A percentile compares a stretch with the other conserved stretches of the same genome.
Evolutionary conservation across 1,140 invertebrate genomes (phyloP).

Genomic region (Pemphigus obesinymphae): DNA sequence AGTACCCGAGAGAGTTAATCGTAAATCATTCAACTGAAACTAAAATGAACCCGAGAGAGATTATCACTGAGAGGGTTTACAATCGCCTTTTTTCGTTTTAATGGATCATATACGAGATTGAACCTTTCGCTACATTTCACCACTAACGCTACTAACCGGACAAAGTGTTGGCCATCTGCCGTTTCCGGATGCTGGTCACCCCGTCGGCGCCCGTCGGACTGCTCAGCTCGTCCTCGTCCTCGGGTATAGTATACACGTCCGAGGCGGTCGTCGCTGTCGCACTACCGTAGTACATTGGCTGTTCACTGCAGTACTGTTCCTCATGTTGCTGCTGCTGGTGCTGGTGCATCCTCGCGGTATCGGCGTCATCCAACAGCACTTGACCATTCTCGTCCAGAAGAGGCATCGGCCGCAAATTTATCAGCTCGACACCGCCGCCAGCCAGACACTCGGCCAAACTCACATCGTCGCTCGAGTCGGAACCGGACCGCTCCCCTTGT

Average conservation of each 20-base stretch:
- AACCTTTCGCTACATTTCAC: too few relatives aligned
- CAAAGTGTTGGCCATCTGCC: constrained; percentile 45
- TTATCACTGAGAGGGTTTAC: too few relatives aligned
- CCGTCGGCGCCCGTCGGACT: constrained; percentile 54
- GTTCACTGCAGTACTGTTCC: constrained; percentile 29
- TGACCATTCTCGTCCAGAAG: constrained; percentile 23
- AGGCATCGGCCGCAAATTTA: constrained; percentile 19
- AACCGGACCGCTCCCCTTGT: constrained; percentile 25
- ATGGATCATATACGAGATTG: too few relatives aligned
- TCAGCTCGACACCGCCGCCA: neutral
- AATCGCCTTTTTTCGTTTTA: too few relatives aligned
- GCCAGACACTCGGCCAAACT: constrained; percentile 39
- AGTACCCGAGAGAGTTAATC: too few relatives aligned
- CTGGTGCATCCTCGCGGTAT: constrained; percentile 9
- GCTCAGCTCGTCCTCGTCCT: constrained; percentile 56
- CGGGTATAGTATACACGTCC: constrained; percentile 57
- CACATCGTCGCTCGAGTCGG: constrained; percentile 41
- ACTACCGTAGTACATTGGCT: constrained; percentile 52
- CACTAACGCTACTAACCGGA: constrained; percentile 13
- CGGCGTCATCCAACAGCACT: neutral
- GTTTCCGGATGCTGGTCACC: constrained; percentile 52
- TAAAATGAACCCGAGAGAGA: too few relatives aligned
- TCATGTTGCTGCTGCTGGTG: constrained; percentile 42
- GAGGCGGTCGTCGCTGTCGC: constrained; percentile 47
- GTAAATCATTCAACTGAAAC: too few relatives aligned